A percentile compares a stretch with the other conserved stretches of the same genome.
Evolutionary conservation across 2,888 invertebrate genomes (phyloP).

Genomic region (Iphiclides podalirius): DNA sequence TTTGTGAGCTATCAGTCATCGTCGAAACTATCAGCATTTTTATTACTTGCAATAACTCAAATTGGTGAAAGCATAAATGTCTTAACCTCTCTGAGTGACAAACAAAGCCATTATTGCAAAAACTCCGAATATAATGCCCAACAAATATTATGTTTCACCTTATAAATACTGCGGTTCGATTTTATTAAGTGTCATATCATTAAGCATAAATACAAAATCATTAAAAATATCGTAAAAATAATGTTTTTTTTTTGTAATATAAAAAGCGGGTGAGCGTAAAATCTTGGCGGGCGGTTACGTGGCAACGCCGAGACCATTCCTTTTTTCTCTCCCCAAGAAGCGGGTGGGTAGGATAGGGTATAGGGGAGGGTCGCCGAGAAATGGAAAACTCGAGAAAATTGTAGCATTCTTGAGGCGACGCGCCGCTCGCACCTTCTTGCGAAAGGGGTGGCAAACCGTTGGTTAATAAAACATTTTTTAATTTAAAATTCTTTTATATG

Average conservation of each 20-base stretch:
- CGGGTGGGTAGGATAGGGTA: slow-evolving; percentile 27
- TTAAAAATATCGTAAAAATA: no score
- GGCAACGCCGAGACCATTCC: slow-evolving; percentile 71
- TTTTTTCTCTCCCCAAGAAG: slow-evolving; percentile 50
- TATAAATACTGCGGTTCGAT: no score
- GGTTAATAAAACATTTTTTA: slow-evolving; percentile 18
- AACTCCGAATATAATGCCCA: no score
- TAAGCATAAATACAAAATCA: no score
- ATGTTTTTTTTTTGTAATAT: neutral
- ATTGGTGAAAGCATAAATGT: no score
- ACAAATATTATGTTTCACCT: no score
- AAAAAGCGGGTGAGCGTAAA: slow-evolving; percentile 12
- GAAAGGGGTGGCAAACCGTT: slow-evolving; percentile 49
- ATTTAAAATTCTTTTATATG: neutral
- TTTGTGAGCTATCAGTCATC: no score
- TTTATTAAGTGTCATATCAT: no score
- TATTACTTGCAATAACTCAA: no score
- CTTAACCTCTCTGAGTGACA: no score
- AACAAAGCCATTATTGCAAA: no score
- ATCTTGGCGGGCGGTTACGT: slow-evolving; percentile 48
- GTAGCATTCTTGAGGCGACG: slow-evolving; percentile 81
- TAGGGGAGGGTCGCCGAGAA: slow-evolving; percentile 62
- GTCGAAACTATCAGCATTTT: no score
- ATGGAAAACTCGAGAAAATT: slow-evolving; percentile 81
- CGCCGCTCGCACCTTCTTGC: slow-evolving; percentile 76